These are phyloP conservation scores for Steatornis caripensis DNA, from an alignment of 2,113 vertebrate genomes.

Conservation along the genomic window DNA sequence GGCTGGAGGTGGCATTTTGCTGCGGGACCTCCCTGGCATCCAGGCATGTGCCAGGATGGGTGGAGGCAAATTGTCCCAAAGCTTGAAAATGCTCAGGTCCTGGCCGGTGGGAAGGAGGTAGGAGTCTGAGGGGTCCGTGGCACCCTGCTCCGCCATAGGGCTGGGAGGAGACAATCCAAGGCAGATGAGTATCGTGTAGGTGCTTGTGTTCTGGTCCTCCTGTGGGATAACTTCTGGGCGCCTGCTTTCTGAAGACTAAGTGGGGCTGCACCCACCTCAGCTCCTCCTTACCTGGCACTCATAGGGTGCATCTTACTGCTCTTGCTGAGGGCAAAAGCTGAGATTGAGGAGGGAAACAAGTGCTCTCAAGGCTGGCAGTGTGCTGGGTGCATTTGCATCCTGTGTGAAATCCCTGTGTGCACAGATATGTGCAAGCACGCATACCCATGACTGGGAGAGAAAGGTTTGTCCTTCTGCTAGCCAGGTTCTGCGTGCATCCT, in stretches of 20 bases:
- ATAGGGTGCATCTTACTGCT: not conserved
- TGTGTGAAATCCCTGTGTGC: not conserved
- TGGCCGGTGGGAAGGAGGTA: not conserved
- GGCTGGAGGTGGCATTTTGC: rapidly evolving
- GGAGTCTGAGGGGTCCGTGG: not conserved
- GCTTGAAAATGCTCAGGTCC: not conserved
- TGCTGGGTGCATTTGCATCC: not conserved
- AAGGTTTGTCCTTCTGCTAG: not conserved
- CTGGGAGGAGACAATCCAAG: not conserved
- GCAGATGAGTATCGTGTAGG: not conserved
- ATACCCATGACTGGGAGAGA: rapidly evolving
- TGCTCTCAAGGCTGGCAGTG: not conserved
- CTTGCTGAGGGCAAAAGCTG: not conserved
- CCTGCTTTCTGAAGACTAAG: not conserved
- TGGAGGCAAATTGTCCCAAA: not conserved
- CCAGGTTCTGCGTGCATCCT: not conserved
- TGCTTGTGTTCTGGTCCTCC: not conserved
- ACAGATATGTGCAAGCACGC: not conserved
- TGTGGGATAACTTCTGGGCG: not conserved
- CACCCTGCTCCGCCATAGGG: not conserved
- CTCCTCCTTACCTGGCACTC: constrained; percentile 1
- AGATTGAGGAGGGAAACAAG: not conserved
- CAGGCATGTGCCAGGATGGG: not conserved
- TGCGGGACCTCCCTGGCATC: not conserved
- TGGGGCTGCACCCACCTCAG: not conserved